These are phyloP conservation scores for Pachymerium ferrugineum DNA, from an alignment of 2,888 invertebrate genomes.

Conservation along the genomic window DNA sequence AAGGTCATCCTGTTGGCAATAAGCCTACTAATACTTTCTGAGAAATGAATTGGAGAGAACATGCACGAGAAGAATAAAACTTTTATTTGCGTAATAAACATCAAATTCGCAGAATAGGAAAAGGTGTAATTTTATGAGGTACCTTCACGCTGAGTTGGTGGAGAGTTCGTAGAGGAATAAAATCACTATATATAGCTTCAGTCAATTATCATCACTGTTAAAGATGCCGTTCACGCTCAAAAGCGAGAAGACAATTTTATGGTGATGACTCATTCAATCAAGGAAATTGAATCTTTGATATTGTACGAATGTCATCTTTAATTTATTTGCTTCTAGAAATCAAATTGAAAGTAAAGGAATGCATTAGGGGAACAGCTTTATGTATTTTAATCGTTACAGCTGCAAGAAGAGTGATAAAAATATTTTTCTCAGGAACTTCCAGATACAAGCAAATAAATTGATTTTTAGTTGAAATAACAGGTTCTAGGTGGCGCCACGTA, in stretches of 20 bases:
- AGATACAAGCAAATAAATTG: background rate
- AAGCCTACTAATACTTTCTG: slow-evolving; percentile 20
- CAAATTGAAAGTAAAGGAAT: too few species aligned
- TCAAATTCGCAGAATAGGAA: slow-evolving; percentile 21
- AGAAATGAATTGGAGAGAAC: slow-evolving; percentile 19
- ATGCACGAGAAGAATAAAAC: slow-evolving; percentile 7
- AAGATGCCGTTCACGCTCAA: background rate
- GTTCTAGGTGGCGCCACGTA: background rate
- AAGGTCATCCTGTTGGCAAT: slow-evolving; percentile 14
- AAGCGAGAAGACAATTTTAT: background rate
- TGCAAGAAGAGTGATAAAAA: too few species aligned
- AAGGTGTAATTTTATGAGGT: slow-evolving; percentile 22
- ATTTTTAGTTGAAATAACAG: background rate
- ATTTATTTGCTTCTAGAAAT: too few species aligned
- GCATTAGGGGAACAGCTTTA: too few species aligned
- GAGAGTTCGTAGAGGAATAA: background rate
- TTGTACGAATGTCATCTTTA: background rate
- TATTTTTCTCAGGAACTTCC: background rate
- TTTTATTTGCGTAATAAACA: slow-evolving; percentile 24
- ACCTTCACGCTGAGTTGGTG: slow-evolving; percentile 9
- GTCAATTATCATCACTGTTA: background rate
- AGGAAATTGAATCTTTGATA: background rate
- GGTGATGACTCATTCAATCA: background rate
- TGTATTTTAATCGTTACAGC: too few species aligned
- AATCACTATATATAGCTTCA: background rate